Base-by-base conservation (phyloP, 2,888 invertebrate genomes). In the Flabesymbios commensalis region DNA sequence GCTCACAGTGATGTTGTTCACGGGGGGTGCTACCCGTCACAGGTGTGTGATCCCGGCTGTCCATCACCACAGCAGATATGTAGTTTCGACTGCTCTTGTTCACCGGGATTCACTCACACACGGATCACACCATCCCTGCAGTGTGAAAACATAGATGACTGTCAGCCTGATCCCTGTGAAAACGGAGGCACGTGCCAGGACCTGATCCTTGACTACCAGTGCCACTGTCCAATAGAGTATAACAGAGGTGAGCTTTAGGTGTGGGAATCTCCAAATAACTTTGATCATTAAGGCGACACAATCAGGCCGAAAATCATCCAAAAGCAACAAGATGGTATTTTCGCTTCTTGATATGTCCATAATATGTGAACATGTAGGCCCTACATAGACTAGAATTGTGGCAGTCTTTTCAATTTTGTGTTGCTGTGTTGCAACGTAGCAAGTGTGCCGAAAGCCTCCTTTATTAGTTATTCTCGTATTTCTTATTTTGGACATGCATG, bases 191-290 rank as follows among this genome's bases (percentile, higher is more conserved):
- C 89, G 1, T 96, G 96, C 78, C 88, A 88, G 59, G 94, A 95
- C 77, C 88, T 90, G 33, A 86, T 94, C 22, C 92, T 92, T 73
- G 90, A 91, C 1, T 96, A 93, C 83, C 90, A 90, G 74, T 97
- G 97, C 76, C 87, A 91, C 56, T 97, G 97, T 79, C 41, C 63
- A 1, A 24, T 56, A 10, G 61, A 53, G 29, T 71, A 56, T 47
- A 69, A 62, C 36, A 67, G 61, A 60, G 65, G 65, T 64, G 39
- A 22, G 47, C 19, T 36, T n/a, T n/a, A n/a, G n/a, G n/a, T n/a
- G n/a, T n/a, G n/a, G n/a, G n/a, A n/a, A n/a, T n/a, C n/a, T n/a
- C n/a, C n/a, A n/a, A n/a, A n/a, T n/a, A n/a, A n/a, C n/a, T n/a
- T n/a, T n/a, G n/a, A n/a, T n/a, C n/a, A n/a, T n/a, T n/a, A n/a